Conservation (phyloP, 2,113 vertebrate species). For the Patagioenas fasciata region DNA sequence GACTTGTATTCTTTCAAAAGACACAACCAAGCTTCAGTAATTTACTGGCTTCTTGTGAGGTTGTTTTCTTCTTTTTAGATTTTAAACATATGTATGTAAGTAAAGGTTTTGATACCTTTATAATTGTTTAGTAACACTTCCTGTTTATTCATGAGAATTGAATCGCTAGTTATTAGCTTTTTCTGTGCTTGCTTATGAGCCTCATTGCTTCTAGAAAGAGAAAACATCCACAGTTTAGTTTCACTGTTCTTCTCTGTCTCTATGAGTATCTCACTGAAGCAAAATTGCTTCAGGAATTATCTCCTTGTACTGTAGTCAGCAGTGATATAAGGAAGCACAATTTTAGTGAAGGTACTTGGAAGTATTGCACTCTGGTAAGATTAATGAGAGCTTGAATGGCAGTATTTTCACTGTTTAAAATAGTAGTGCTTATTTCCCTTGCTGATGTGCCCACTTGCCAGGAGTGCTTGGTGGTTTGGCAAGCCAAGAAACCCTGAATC, state of each 20-base stretch:
- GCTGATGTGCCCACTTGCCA: not conserved
- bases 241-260: not conserved
- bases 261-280: not conserved
- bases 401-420: not conserved
- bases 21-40: not conserved
- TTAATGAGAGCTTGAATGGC: not conserved
- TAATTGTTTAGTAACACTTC: not conserved
- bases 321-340: not conserved
- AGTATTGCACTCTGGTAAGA: not conserved
- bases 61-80: not conserved
- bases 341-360: not conserved
- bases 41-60: not conserved
- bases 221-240: not conserved
- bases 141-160: not conserved
- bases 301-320: not conserved
- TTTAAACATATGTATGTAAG: not conserved
- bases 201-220: not conserved
- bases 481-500: not conserved
- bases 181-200: not conserved
- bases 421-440: not conserved
- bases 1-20: not conserved
- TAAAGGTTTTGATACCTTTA: not conserved
- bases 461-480: not conserved
- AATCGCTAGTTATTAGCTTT: not conserved
- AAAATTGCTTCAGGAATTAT: not conserved